A percentile compares a stretch with the other conserved stretches of the same genome.
These are phyloP conservation scores for Azemiops feae DNA, from an alignment of 2,113 vertebrate genomes.

Conservation along the genomic window DNA sequence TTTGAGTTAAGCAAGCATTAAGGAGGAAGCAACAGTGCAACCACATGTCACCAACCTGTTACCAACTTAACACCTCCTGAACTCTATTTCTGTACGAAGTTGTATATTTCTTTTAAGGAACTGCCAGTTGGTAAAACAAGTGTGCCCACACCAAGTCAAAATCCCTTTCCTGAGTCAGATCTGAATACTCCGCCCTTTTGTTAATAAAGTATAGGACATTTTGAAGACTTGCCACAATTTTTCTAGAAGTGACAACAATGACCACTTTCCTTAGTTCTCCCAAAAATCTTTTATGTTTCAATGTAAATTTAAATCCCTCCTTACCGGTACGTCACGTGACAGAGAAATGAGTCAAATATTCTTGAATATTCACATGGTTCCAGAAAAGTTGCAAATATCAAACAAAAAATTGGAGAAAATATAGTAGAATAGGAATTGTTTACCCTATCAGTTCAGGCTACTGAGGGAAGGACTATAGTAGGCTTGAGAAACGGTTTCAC, in stretches of 20 bases:
- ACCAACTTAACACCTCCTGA: not conserved
- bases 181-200: not conserved
- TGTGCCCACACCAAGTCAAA: not conserved
- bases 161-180: not conserved
- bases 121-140: not conserved
- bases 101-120: not conserved
- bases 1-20: not conserved
- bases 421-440: not conserved
- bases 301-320: not conserved
- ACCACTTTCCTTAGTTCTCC: not conserved
- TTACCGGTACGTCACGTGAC: not conserved
- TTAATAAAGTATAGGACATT: not conserved
- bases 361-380: not conserved
- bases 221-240: not conserved
- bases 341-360: not conserved
- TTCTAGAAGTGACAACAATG: not conserved
- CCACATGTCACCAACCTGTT: not conserved
- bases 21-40: not conserved
- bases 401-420: not conserved
- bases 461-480: not conserved
- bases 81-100: not conserved
- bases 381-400: not conserved
- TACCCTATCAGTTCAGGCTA: not conserved
- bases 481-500: slow-evolving; percentile 46
- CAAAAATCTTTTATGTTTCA: not conserved